Evolutionary conservation across 2,888 invertebrate species (phyloP), one percentile per base, ranked within the genome.

Genomic region (Crepidodera aurea): DNA sequence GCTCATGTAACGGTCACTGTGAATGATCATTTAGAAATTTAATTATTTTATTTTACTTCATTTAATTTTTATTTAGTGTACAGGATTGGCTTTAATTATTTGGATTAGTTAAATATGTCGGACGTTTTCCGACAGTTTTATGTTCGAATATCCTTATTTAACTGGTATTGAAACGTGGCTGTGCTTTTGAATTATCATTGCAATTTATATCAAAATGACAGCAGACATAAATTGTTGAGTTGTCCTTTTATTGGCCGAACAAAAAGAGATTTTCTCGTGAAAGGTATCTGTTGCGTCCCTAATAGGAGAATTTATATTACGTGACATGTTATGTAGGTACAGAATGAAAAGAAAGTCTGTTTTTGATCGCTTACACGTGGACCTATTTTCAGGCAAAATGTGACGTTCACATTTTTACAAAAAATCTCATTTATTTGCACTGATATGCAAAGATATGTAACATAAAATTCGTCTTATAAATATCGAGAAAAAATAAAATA

Each of bases 331-430:
- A 18, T 22, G n/a, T 22, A 25, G 10, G 16, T 22, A 12, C 16
- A 15, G 2, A 29, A 48, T 27, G 27, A 27, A 48, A 12, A 27
- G 27, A 10, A 27, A 48, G 15, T 48, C 27, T 48, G 48, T 29
- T 48, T 27, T 48, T 48, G 48, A 48, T 27, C 1, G 48, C 29
- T 27, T 44, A 48, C 48, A 44, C 44, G 44, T 44, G 44, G 16
- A 42, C 10, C 10, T 44, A 25, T 44, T 44, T n/a, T 25, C 22
- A 8, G 44, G 44, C 5, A 22, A 44, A 44, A 42, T 42, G 42
- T 42, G 42, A 42, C 42, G 13, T 12, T 39, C 39, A 16, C n/a
- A 5, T 39, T 39, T n/a, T 15, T 39, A 16, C 39, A n/a, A 5
- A 8, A 16, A 15, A 39, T 39, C 13, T 39, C 5, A 22, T 22